Conservation (phyloP, 2,113 vertebrate species). For the Brachyistius frenatus region DNA sequence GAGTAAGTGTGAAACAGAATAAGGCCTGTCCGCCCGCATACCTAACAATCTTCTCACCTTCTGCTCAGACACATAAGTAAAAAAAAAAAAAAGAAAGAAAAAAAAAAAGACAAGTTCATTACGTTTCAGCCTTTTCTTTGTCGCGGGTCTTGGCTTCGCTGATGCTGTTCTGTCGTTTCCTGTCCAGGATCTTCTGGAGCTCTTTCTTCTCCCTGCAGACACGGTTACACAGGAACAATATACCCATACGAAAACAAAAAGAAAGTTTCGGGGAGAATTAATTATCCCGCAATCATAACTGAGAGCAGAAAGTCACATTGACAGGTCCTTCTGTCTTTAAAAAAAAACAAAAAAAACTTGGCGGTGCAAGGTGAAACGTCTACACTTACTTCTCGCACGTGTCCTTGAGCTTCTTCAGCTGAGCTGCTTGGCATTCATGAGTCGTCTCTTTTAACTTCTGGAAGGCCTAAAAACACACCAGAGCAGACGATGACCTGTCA, state of each 20-base stretch:
- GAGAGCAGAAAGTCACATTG: neutral
- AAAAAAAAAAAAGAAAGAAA: neutral
- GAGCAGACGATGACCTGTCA: slow-evolving; percentile 20
- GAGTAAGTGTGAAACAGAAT: neutral
- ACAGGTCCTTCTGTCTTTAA: neutral
- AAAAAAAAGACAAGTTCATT: slow-evolving; percentile 38
- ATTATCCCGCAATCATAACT: neutral
- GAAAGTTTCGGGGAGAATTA: neutral
- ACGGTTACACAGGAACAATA: neutral
- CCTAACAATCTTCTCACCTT: neutral
- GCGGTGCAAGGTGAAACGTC: neutral
- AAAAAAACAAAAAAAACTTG: neutral
- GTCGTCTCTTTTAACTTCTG: slow-evolving; percentile 85
- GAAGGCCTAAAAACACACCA: slow-evolving; percentile 79
- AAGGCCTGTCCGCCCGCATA: neutral
- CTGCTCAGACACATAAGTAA: neutral
- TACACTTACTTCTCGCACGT: slow-evolving; percentile 85
- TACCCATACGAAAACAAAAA: too few species aligned
- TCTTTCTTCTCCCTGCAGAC: slow-evolving; percentile 90
- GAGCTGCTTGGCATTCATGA: slow-evolving; percentile 81
- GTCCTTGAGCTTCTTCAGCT: slow-evolving; percentile 89
- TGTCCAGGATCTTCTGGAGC: slow-evolving; percentile 90
- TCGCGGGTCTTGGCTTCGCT: slow-evolving; percentile 87
- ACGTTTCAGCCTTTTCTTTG: slow-evolving; percentile 88
- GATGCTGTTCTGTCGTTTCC: slow-evolving; percentile 91